Evolutionary conservation across 2,797 vertebrate species (phyloP).

Genomic region (Basileuterus tristriatus): DNA sequence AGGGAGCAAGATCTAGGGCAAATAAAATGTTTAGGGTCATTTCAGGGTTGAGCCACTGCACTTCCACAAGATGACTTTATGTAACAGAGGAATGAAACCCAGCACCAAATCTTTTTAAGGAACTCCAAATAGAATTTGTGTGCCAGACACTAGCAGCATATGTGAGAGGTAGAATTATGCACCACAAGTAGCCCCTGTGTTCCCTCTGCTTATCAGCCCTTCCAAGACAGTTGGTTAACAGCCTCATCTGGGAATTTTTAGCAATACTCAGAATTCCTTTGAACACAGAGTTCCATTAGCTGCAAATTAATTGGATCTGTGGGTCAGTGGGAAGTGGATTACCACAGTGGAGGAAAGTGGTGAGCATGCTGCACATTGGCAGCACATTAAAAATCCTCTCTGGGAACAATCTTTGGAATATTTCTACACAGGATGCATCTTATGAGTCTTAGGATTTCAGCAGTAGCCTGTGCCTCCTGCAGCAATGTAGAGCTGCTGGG

Average conservation of each 20-base stretch:
- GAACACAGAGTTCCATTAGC: conserved; percentile 31
- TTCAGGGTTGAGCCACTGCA: neutral
- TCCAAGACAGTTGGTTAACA: neutral
- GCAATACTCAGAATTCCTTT: conserved; percentile 44
- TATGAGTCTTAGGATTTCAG: neutral
- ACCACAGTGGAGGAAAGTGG: neutral
- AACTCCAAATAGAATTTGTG: neutral
- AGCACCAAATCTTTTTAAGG: neutral
- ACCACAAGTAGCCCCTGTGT: neutral
- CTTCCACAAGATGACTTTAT: neutral
- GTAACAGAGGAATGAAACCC: neutral
- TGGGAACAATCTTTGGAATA: neutral
- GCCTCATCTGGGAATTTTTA: conserved; percentile 9
- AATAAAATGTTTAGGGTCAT: neutral
- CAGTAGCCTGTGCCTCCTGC: neutral
- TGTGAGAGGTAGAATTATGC: neutral
- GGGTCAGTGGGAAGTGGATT: conserved; percentile 38
- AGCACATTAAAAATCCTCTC: neutral
- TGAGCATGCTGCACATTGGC: neutral
- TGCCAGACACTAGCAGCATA: neutral
- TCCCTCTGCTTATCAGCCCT: neutral
- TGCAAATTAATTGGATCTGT: conserved; percentile 45
- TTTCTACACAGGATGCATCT: neutral
- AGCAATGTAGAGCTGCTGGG: neutral
- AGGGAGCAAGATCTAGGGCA: neutral